These are phyloP conservation scores for Geopemphigus sp. DNA, from an alignment of 1,140 invertebrate species.

Conservation along the genomic window DNA sequence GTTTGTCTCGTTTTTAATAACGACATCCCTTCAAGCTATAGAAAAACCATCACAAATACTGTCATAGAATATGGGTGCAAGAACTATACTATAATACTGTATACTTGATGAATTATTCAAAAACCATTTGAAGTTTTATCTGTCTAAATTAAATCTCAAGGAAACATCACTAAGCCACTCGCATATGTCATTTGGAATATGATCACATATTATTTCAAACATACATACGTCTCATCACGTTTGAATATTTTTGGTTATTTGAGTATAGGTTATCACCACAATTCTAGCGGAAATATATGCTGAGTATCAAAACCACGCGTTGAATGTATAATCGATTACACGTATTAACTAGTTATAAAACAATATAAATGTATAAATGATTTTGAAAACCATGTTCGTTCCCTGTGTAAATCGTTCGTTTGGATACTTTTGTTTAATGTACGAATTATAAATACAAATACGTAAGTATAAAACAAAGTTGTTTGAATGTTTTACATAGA, in stretches of 20 bases:
- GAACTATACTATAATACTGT: constrained; percentile 19
- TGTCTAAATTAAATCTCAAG: neutral
- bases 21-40: neutral
- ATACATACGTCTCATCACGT: neutral
- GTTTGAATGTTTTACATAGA: neutral
- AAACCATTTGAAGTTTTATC: neutral
- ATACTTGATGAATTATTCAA: constrained; percentile 26
- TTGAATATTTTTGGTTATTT: neutral
- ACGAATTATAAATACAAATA: neutral
- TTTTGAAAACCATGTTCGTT: neutral
- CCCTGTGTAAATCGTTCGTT: neutral
- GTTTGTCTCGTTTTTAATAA: constrained; percentile 37
- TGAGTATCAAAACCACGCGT: neutral
- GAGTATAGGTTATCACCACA: neutral
- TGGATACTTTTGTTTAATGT: neutral
- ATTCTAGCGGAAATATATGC: neutral
- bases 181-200: neutral
- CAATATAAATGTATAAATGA: neutral
- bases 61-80: neutral
- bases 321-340: constrained; percentile 13
- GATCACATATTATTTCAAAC: constrained; percentile 5
- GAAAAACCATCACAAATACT: constrained; percentile 1
- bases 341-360: neutral
- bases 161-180: neutral
- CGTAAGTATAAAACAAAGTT: neutral